Conservation (phyloP, 2,797 vertebrate genomes). For the Clarias pachynema region DNA sequence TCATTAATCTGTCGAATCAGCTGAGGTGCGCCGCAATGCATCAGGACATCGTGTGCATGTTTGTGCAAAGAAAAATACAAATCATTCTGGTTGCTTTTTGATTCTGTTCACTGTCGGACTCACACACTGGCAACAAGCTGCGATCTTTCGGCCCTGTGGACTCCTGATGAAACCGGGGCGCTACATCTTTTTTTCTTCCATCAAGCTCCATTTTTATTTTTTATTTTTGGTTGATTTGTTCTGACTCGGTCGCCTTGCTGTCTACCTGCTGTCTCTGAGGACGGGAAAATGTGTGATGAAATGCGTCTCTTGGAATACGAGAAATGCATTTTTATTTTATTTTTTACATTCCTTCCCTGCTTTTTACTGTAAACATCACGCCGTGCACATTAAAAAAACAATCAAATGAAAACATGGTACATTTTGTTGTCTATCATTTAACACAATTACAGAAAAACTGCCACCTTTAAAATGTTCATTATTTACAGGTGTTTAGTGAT, state of each 20-base stretch:
- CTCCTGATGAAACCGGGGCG: slow-evolving; percentile 38
- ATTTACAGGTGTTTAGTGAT: background rate
- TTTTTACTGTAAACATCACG: slow-evolving; percentile 76
- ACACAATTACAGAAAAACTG: background rate
- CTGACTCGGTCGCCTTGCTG: slow-evolving; percentile 59
- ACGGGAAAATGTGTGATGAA: slow-evolving; percentile 58
- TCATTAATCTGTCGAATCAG: slow-evolving; percentile 46
- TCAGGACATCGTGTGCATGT: slow-evolving; percentile 30
- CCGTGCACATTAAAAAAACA: slow-evolving; percentile 81
- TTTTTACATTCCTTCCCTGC: slow-evolving; percentile 66
- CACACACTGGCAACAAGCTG: slow-evolving; percentile 60
- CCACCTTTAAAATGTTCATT: background rate
- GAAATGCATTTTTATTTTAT: slow-evolving; percentile 65
- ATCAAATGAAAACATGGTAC: slow-evolving; percentile 57
- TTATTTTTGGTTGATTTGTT: background rate
- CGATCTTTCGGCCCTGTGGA: slow-evolving; percentile 45
- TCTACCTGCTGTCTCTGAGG: slow-evolving; percentile 55
- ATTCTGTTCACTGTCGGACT: slow-evolving; percentile 57
- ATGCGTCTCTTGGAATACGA: slow-evolving; percentile 58
- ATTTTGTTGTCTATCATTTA: slow-evolving; percentile 38
- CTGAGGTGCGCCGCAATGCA: slow-evolving; percentile 1
- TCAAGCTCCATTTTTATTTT: slow-evolving; percentile 50
- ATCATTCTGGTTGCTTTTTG: slow-evolving; percentile 35
- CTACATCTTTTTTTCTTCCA: slow-evolving; percentile 53
- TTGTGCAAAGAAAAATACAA: slow-evolving; percentile 9